Base-by-base conservation (phyloP, 2,113 vertebrate genomes). In the Cottus gobio region DNA sequence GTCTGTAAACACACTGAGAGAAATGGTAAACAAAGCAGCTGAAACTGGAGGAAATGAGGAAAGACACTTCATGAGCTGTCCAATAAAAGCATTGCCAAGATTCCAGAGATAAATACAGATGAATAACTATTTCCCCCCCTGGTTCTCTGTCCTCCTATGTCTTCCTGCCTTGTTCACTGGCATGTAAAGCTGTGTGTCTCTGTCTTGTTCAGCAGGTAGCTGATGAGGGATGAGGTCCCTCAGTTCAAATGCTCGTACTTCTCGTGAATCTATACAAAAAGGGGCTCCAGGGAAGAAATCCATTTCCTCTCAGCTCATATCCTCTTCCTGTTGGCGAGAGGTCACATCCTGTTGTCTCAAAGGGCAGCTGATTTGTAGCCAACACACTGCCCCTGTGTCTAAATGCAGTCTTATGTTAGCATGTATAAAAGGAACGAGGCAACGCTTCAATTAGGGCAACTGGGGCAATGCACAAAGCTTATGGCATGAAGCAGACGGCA, bases 261-360 rank as follows among this genome's bases (percentile, higher is more conserved):
- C 8, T 46, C 11, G 12, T 16, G 67, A 71, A 63, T 50, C 83
- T 75, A 85, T 68, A 46, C 12, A 16, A 80, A 77, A 75, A 84
- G 79, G 77, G n/a, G 34, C 77, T 63, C 48, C 9, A 50, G 37
- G 70, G 78, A 78, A 86, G 66, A 64, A 13, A 4, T 44, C 44
- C 46, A 56, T 34, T 91, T 91, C 84, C 90, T 69, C 81, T 66
- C 18, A 0, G 68, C 42, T n/a, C 54, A 3, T 54, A 7, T 81
- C 82, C 77, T 57, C 46, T 83, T 85, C 84, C 84, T 85, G 86
- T 48, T 2, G 24, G 60, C 5, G 34, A 30, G 54, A 61, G 64
- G 68, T 84, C 34, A 67, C 57, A 0, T 87, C 87, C 85, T 88
- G 80, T 70, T 36, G 60, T 70, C 52, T 67, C 20, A 3, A 9